Conservation (phyloP, 1,140 invertebrate species). For the Streblospio benedicti region DNA sequence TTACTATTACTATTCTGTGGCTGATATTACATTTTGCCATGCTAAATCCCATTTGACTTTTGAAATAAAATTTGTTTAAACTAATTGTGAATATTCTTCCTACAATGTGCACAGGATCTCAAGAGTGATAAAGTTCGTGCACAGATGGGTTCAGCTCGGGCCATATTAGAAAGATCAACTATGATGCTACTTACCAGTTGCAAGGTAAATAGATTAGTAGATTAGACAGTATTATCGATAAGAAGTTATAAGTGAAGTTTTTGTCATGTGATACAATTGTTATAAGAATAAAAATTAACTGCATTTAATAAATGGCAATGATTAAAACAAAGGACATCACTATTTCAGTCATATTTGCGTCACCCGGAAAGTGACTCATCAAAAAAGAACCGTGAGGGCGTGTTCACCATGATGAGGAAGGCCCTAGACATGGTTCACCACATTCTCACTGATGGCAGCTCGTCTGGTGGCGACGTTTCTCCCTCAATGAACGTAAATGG, state of each 20-base stretch:
- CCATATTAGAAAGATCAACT: slow-evolving; percentile 92
- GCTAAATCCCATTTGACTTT: too few species aligned
- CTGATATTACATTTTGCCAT: too few species aligned
- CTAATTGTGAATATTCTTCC: too few species aligned
- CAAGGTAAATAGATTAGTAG: slow-evolving; percentile 61
- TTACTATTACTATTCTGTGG: too few species aligned
- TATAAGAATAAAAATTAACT: slow-evolving; percentile 4
- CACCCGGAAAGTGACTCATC: slow-evolving; percentile 90
- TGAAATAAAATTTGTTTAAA: too few species aligned
- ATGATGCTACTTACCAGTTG: slow-evolving; percentile 95
- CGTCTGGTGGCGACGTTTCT: slow-evolving; percentile 44
- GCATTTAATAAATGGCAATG: background rate
- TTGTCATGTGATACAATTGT: too few species aligned
- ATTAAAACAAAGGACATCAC: background rate
- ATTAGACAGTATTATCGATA: too few species aligned
- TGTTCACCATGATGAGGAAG: slow-evolving; percentile 71
- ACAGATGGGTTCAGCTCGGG: slow-evolving; percentile 88
- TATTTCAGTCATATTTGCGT: slow-evolving; percentile 51
- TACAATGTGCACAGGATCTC: slow-evolving; percentile 70
- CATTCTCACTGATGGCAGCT: slow-evolving; percentile 86
- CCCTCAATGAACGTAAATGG: slow-evolving; percentile 31
- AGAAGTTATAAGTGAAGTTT: too few species aligned
- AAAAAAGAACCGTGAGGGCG: slow-evolving; percentile 88
- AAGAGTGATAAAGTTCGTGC: slow-evolving; percentile 90
- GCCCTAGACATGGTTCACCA: slow-evolving; percentile 97